These are phyloP conservation scores for Adelphocoris suturalis DNA, from an alignment of 2,888 invertebrate species.

Conservation along the genomic window DNA sequence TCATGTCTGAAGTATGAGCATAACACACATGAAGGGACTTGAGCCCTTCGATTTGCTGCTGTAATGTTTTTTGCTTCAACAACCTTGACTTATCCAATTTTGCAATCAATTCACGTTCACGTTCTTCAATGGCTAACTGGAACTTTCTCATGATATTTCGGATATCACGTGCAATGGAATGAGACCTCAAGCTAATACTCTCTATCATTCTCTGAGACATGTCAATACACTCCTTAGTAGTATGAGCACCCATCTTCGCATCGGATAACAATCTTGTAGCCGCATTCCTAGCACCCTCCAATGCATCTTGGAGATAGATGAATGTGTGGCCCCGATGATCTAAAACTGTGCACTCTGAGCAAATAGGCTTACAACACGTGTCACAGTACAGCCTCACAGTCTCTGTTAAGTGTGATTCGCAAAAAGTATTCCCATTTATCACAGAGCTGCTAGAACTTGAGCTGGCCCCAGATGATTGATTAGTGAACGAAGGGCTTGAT, in stretches of 20 bases:
- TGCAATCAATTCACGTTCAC: conserved; percentile 87
- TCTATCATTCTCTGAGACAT: conserved; percentile 82
- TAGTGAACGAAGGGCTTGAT: conserved; percentile 74
- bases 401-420: conserved; percentile 75
- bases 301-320: conserved; percentile 83
- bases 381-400: conserved; percentile 82
- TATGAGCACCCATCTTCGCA: conserved; percentile 80
- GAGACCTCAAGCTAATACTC: conserved; percentile 82
- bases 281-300: conserved; percentile 80
- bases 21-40: conserved; percentile 85
- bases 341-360: conserved; percentile 86
- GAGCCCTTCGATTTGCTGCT: conserved; percentile 87
- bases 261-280: conserved; percentile 81
- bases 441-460: conserved; percentile 66
- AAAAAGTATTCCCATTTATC: conserved; percentile 73
- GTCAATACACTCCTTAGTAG: conserved; percentile 80
- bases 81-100: conserved; percentile 86
- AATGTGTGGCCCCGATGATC: conserved; percentile 86
- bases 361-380: conserved; percentile 84
- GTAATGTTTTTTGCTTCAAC: conserved; percentile 85
- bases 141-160: conserved; percentile 81
- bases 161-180: conserved; percentile 86
- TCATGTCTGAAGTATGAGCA: conserved; percentile 84
- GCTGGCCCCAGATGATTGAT: conserved; percentile 76
- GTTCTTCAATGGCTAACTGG: conserved; percentile 87